Base-by-base conservation (phyloP, 2,888 invertebrate species). In the Bruchidius siliquastri region DNA sequence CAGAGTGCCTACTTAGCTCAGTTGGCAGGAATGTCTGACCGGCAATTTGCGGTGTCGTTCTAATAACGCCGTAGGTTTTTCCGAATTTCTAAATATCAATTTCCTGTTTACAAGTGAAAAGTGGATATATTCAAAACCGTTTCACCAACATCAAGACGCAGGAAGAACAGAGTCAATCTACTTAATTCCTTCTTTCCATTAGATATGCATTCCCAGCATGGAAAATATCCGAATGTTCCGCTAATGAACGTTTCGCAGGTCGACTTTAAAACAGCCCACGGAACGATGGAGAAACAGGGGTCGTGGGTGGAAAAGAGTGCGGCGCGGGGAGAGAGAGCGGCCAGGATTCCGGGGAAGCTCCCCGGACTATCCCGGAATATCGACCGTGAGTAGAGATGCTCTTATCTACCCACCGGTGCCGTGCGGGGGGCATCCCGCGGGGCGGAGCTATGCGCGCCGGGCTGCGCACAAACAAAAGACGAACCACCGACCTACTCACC, bases 361-460 rank as follows among this genome's bases (percentile, higher is more conserved):
- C 81, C 82, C 81, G 82, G 81, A 82, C 79, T 68, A 68, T 82
- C 81, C 84, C 81, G 84, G 83, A 83, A 79, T 84, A 84, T 84
- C 84, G 84, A 84, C 83, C 84, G 71, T 22, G 49, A 26, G 32
- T 21, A 26, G 83, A 78, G 83, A 84, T 84, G 83, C 81, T 84
- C 84, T 83, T 84, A 84, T 83, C 83, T 83, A 81, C 82, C 82
- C 82, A 81, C 82, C 82, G 78, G 80, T 83, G 84, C 83, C 84
- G 84, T 82, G 83, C 84, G 84, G 83, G 78, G 80, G 83, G 84
- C 83, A 83, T 84, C 84, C 49, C 72, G 71, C 76, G 69, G 72
- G 79, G 79, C 84, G 83, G 80, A 77, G 76, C 80, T 74, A 75
- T 84, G 84, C 84, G 84, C 84, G 78, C 77, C 80, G 79, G 79